Conservation (phyloP, 2,113 vertebrate genomes). For the Hystrix brachyura region DNA sequence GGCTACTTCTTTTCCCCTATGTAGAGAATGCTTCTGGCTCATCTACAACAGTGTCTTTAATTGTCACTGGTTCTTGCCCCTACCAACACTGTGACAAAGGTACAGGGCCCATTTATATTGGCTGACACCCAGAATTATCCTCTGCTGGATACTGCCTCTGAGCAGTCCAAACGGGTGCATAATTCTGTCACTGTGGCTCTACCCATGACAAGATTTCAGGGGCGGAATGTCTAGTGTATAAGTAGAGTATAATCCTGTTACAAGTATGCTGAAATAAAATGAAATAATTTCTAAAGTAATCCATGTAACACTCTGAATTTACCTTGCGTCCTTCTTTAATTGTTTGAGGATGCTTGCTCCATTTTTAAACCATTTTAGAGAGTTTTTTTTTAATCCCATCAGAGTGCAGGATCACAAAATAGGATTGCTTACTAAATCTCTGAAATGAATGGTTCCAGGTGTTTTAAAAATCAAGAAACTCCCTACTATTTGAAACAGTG, state of each 20-base stretch:
- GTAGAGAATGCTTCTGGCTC: background rate
- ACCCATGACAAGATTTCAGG: background rate
- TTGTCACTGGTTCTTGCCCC: background rate
- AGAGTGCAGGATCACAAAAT: background rate
- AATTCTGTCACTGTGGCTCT: background rate
- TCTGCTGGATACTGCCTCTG: background rate
- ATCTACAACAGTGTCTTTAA: background rate
- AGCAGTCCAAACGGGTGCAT: background rate
- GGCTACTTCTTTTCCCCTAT: accelerated
- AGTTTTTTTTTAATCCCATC: background rate
- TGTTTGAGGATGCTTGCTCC: background rate
- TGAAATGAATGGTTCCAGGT: background rate
- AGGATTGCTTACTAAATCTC: background rate
- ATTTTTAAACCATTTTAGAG: background rate
- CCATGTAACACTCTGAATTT: background rate
- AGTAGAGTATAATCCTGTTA: background rate
- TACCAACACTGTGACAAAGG: too few relatives aligned
- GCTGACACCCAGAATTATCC: background rate
- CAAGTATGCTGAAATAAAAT: background rate
- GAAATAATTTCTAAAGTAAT: background rate
- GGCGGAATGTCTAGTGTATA: background rate
- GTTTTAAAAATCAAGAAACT: conserved; percentile 28
- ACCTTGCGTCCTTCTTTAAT: background rate
- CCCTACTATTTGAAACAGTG: background rate
- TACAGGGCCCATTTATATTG: background rate